These are phyloP conservation scores for Rhopalosiphum maidis DNA, from an alignment of 1,140 invertebrate genomes.

Conservation along the genomic window DNA sequence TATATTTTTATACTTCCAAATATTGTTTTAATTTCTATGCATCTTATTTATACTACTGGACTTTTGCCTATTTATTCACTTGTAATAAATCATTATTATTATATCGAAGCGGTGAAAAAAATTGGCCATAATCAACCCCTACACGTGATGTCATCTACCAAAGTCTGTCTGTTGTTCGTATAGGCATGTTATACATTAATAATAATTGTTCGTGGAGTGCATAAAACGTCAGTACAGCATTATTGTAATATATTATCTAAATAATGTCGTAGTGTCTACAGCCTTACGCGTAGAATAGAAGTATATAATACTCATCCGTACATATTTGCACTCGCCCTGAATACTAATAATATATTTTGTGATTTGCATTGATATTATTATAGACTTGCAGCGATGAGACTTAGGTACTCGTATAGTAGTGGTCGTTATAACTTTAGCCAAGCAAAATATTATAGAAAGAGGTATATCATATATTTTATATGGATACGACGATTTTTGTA, in stretches of 20 bases:
- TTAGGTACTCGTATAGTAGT: background rate
- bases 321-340: background rate
- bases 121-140: too few relatives aligned
- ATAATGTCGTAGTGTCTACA: background rate
- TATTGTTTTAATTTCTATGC: background rate
- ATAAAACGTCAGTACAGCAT: background rate
- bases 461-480: background rate
- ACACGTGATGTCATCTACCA: too few relatives aligned
- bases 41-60: background rate
- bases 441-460: background rate
- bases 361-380: constrained; percentile 18
- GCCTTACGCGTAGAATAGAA: background rate
- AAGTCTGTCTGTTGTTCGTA: background rate
- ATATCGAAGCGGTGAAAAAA: background rate
- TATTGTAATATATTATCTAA: background rate
- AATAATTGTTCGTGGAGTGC: background rate
- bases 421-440: background rate
- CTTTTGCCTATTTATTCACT: background rate
- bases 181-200: background rate
- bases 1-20: background rate
- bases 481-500: background rate
- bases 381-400: background rate
- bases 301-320: background rate
- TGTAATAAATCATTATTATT: background rate
- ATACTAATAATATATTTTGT: constrained; percentile 1